Percentiles rank a stretch among this genome's conserved stretches.
Conservation (phyloP, 64 coral and sea anemone genomes). For the Dendrophyllia cribrosa region DNA sequence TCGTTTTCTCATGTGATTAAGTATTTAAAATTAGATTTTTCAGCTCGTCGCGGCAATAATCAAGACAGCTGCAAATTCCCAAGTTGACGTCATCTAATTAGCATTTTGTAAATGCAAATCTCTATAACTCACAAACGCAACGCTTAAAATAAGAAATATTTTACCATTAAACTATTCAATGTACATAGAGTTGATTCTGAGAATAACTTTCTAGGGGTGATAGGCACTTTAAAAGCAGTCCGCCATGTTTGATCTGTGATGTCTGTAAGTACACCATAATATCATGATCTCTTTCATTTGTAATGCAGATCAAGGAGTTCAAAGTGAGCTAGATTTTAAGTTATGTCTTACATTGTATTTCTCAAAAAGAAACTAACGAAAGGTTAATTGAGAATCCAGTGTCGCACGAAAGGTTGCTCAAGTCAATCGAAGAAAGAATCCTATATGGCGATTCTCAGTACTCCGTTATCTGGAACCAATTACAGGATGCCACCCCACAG, state of each 20-base stretch:
- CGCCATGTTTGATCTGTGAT: conserved; percentile 54
- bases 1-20: too few species aligned
- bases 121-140: too few species aligned
- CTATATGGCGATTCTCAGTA: conserved; percentile 36
- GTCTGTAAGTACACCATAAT: conserved; percentile 45
- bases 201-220: too few species aligned
- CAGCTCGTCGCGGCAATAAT: too few species aligned
- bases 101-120: too few species aligned
- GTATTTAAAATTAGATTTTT: too few species aligned
- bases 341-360: conserved; percentile 63
- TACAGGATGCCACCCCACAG: conserved; percentile 18
- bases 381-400: conserved; percentile 38
- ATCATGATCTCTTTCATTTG: too few species aligned
- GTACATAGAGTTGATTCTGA: too few species aligned
- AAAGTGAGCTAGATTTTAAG: conserved; percentile 32
- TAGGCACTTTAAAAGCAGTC: conserved; percentile 34
- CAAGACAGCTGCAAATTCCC: too few species aligned
- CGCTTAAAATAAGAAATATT: too few species aligned
- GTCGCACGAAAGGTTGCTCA: conserved; percentile 43
- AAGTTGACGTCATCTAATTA: too few species aligned
- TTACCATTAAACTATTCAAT: too few species aligned
- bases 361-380: conserved; percentile 46
- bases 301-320: background rate
- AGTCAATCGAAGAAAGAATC: conserved; percentile 58
- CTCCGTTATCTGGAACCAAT: conserved; percentile 32